Evolutionary conservation across 2,797 vertebrate genomes (phyloP), one percentile per base, ranked within the genome.

Genomic region (Urophycis tenuis): DNA sequence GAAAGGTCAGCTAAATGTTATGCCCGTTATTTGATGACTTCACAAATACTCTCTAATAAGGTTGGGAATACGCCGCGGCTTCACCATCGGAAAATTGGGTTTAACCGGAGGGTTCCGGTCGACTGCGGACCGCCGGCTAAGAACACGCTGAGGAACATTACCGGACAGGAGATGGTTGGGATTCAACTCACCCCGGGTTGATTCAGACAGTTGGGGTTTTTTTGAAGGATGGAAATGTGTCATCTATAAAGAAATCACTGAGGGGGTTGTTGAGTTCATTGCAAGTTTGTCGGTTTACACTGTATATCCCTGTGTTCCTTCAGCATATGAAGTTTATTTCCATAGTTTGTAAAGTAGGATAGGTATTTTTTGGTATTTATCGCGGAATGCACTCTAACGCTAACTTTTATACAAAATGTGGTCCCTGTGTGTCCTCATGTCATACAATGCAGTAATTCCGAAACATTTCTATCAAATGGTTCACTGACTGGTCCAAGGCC

Each of bases 1-100:
- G 11, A 67, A 49, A 67, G 60, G 25, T 67, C 60, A 67, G 25
- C n/a, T 67, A 67, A 67, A 67, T 67, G 60, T 12, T 67, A 60
- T 10, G 53, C 22, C 22, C n/a, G 7, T 60, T 60, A 29, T 67
- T 11, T 29, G 25, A 67, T 29, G 60, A 29, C 60, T 67, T 29
- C 53, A 60, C 53, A 60, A 60, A 60, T 60, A 60, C 22, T 60
- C 60, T 67, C 60, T 29, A 67, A 67, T 67, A 67, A 67, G n/a
- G 60, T 67, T 67, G n/a, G 10, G 60, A 67, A 25, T 60, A 19
- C 8, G 2, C 6, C 22, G 19, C 2, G 22, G 53, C 53, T 60
- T 67, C 12, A 29, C 60, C 9, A 11, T 29, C n/a, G 2, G 60
- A 29, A 10, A 4, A 29, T 29, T 29, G 60, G 9, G 22, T 60